phyloP scores from a whole-genome alignment of 2,888 invertebrate genomes.

The Aporophyla lueneburgensis region DNA sequence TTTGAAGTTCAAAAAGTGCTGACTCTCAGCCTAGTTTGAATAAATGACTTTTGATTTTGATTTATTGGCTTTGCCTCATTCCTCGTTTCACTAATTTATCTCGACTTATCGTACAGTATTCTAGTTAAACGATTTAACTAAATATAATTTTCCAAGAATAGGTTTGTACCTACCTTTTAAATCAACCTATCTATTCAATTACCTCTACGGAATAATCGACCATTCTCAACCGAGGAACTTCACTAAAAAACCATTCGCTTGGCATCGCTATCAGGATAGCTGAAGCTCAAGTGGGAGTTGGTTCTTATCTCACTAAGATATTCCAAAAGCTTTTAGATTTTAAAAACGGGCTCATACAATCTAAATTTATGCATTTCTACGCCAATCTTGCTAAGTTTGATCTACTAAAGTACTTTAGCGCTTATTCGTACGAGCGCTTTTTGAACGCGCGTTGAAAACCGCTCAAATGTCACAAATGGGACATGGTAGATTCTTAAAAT shows the following conservation, averaged over 20 bases:
- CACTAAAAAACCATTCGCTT: constrained; percentile 61
- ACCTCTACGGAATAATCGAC: constrained; percentile 41
- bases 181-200: constrained; percentile 46
- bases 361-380: constrained; percentile 73
- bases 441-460: no score
- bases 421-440: not conserved
- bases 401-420: constrained; percentile 52
- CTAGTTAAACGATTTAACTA: not conserved
- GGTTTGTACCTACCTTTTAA: constrained; percentile 10
- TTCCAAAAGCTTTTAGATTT: constrained; percentile 67
- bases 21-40: no score
- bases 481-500: no score
- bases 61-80: no score
- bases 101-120: no score
- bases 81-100: no score
- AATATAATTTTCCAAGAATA: not conserved
- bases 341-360: constrained; percentile 65
- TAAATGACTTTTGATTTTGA: no score
- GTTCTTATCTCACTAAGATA: constrained; percentile 63
- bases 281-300: constrained; percentile 47
- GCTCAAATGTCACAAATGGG: no score
- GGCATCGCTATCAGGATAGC: constrained; percentile 59
- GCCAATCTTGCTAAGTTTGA: constrained; percentile 67
- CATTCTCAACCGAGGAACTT: constrained; percentile 42
- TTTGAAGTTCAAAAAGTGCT: no score